Base-by-base conservation (phyloP, 2,113 vertebrate species). In the Aptenodytes forsteri region DNA sequence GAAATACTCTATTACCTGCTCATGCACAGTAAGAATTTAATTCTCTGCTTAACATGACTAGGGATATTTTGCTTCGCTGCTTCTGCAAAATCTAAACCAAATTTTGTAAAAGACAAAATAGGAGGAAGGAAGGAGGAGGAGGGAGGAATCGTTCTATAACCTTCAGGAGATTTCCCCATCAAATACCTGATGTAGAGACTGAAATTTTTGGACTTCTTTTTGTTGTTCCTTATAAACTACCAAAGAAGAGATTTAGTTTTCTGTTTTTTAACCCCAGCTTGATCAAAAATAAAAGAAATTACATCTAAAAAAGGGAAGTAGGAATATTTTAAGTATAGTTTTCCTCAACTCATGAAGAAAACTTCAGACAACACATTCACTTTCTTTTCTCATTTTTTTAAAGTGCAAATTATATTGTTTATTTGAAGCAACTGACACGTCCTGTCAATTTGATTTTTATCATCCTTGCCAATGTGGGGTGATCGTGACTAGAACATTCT, bases 401-500 rank as follows among this genome's bases (percentile, higher is more conserved):
- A 95, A 96, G 82, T 67, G 93, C 82, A 93, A 95, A 94, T 91
- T 79, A 76, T 75, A 86, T 76, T 95, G 93, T 97, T 88, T 89
- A 76, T 94, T 96, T 96, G 77, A 85, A 91, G 84, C 79, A 73
- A 72, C 65, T 78, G 90, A 96, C 89, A 83, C 65, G 79, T 91
- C 73, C 96, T 89, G 86, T 97, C 94, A 94, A 89, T 85, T 93
- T 95, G 62, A 97, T 95, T 94, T 93, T 93, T 77, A 90, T 83
- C 91, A 95, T 94, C 80, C 59, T 83, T 89, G 84, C 93, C 96
- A 89, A 80, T 46, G 95, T 52, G 64, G 91, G 84, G 86, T 54
- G 62, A 90, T 91, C 14, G 44, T 73, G 47, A 92, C 66, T 97
- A 92, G 96, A 95, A 93, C 59, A 80, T 95, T 96, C 95, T 30